phyloP scores from a whole-genome alignment of 2,888 invertebrate genomes.

The Bellardia pandia region DNA sequence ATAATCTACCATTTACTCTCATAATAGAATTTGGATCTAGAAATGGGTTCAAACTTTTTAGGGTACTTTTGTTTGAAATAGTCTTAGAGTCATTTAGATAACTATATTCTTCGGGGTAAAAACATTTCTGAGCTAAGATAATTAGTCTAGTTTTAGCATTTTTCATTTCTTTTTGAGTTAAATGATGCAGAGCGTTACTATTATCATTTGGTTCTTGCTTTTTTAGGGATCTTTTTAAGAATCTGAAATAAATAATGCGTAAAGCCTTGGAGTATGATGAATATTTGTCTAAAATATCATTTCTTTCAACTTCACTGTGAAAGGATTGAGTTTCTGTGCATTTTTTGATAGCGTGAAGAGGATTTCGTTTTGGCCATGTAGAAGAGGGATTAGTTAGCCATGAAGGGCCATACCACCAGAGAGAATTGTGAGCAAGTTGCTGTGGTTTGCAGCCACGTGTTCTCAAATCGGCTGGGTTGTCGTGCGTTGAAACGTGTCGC shows the following conservation, averaged over 20 bases:
- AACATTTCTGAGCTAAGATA: not conserved
- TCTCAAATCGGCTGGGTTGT: slow-evolving; percentile 25
- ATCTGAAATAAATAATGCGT: slow-evolving; percentile 12
- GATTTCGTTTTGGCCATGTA: slow-evolving; percentile 36
- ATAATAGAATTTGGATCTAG: slow-evolving; percentile 1
- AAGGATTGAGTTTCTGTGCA: not conserved
- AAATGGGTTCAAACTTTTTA: slow-evolving; percentile 26
- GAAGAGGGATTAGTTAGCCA: not conserved
- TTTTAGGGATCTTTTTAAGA: not conserved
- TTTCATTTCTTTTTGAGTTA: not conserved
- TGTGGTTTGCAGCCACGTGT: not conserved
- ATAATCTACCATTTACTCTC: slow-evolving; percentile 9
- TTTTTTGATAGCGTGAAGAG: not conserved
- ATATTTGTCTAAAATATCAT: slow-evolving; percentile 1
- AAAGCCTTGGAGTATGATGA: slow-evolving; percentile 1
- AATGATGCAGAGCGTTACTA: not conserved
- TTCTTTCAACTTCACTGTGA: not conserved
- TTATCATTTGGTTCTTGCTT: not conserved
- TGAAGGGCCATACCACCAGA: slow-evolving; percentile 37
- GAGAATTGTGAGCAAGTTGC: not conserved
- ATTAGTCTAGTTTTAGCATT: not conserved
- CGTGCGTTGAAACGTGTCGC: not conserved
- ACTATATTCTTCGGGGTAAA: slow-evolving; percentile 13
- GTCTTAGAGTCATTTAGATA: not conserved
- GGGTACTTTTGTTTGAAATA: slow-evolving; percentile 5